Conservation (phyloP, 2,113 vertebrate genomes). For the Delphinus delphis region DNA sequence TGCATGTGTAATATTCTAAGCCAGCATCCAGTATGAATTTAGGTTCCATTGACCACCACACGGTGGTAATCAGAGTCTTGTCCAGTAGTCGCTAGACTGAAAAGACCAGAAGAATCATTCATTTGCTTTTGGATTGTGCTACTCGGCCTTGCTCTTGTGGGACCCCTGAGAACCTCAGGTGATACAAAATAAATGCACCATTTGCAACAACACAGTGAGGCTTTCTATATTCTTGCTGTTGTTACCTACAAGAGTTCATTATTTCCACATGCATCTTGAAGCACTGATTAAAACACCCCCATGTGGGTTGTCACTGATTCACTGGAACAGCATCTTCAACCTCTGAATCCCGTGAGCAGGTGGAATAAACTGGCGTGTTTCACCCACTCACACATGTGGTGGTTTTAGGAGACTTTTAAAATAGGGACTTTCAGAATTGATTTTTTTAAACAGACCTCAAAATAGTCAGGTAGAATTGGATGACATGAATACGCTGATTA, state of each 20-base stretch:
- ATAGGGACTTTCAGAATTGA: neutral
- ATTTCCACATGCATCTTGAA: slow-evolving; percentile 54
- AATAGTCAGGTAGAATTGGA: too few species aligned
- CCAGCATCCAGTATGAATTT: neutral
- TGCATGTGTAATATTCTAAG: neutral
- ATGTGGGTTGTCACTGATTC: neutral
- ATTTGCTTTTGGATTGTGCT: neutral
- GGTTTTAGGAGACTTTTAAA: neutral
- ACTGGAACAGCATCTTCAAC: neutral
- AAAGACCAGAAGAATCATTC: neutral
- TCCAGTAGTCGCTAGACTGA: neutral
- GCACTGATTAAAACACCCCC: slow-evolving; percentile 23
- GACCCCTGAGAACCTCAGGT: neutral
- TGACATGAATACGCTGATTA: neutral
- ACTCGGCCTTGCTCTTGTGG: neutral
- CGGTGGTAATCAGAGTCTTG: neutral
- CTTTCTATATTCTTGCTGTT: neutral
- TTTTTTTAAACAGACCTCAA: neutral
- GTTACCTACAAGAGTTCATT: neutral
- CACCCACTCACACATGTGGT: neutral
- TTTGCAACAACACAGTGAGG: neutral
- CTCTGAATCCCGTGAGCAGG: neutral
- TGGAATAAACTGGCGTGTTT: neutral
- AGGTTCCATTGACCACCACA: neutral
- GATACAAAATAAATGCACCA: neutral